Evolutionary conservation across 1,140 invertebrate genomes (phyloP).

Genomic region (Neodiprion virginianus): DNA sequence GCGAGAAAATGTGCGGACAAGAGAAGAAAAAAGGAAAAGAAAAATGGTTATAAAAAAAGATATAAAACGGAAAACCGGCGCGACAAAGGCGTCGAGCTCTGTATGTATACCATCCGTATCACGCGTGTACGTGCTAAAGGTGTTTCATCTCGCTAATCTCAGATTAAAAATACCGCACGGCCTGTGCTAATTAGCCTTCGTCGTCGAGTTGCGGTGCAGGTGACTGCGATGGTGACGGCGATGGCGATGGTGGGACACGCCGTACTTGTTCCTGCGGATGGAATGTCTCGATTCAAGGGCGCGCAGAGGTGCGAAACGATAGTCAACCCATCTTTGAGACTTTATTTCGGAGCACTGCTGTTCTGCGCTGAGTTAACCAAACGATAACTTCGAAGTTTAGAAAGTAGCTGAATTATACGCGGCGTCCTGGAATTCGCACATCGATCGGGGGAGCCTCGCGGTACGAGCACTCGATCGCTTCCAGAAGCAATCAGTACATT

Average conservation of each 20-base stretch:
- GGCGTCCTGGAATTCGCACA: conserved; percentile 12
- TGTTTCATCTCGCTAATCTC: conserved; percentile 8
- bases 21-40: too few relatives aligned
- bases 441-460: conserved; percentile 1
- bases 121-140: neutral
- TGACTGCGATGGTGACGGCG: too few relatives aligned
- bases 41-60: too few relatives aligned
- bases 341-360: neutral
- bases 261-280: neutral
- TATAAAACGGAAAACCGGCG: neutral
- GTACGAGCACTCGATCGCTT: neutral
- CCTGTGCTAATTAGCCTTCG: conserved; percentile 3
- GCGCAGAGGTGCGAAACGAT: neutral
- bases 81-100: neutral
- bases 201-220: neutral
- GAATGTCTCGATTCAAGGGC: neutral
- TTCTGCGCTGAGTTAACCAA: neutral
- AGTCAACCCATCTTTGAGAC: conserved; percentile 10
- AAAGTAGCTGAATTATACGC: neutral
- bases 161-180: neutral
- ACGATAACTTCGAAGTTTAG: neutral
- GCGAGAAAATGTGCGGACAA: too few relatives aligned
- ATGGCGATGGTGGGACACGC: too few relatives aligned
- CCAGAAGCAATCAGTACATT: too few relatives aligned
- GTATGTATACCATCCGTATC: neutral